These are phyloP conservation scores for Microvelia longipes DNA, from an alignment of 1,140 invertebrate species.

Conservation along the genomic window DNA sequence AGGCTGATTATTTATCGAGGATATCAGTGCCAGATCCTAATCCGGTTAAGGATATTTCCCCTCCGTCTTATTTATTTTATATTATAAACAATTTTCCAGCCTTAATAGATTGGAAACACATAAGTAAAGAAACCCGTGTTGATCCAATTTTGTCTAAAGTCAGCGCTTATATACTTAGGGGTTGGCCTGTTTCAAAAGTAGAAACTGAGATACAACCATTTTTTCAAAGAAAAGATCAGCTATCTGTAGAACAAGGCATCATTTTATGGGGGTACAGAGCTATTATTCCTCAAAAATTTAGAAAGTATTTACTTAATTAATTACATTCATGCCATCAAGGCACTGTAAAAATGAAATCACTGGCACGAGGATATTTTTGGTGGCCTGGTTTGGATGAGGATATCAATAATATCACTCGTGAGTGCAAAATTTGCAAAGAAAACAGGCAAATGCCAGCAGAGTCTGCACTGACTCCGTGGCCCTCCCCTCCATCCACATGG, in stretches of 20 bases:
- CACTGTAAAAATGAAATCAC: background rate
- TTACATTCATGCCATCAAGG: background rate
- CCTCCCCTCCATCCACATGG: background rate
- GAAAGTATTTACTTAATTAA: background rate
- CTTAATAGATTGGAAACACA: background rate
- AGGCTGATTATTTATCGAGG: background rate
- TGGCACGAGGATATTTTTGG: background rate
- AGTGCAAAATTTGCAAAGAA: background rate
- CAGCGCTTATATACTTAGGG: background rate
- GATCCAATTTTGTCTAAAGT: background rate
- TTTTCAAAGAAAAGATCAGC: background rate
- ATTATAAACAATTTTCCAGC: background rate
- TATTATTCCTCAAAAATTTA: background rate
- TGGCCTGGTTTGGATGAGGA: background rate
- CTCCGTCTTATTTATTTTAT: background rate
- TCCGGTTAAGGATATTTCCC: background rate
- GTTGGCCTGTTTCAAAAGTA: background rate
- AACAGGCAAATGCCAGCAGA: background rate
- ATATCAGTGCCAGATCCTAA: background rate
- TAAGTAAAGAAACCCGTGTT: background rate
- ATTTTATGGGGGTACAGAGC: background rate
- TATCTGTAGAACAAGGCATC: background rate
- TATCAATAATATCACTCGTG: background rate
- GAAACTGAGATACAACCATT: background rate
- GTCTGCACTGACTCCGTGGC: background rate